Base-by-base conservation (phyloP, 1,140 invertebrate genomes). In the Drosophila jambulina region DNA sequence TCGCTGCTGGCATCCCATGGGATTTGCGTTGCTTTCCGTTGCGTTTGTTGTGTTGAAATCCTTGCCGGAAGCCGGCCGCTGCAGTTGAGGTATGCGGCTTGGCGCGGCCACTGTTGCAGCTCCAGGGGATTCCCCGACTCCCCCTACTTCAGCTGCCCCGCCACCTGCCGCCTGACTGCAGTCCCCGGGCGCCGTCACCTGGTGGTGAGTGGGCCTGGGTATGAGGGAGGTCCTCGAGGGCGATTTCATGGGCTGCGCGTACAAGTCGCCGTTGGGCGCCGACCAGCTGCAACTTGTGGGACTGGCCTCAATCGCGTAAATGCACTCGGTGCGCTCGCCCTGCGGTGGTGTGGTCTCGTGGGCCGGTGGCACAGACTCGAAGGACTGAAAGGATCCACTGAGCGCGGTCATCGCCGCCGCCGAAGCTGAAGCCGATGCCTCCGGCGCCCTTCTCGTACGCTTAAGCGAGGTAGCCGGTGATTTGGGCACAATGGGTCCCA, bases 401-500 rank as follows among this genome's bases (percentile, higher is more conserved):
- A 91, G 63, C 3, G 71, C 62, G 8, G 70, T 54, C 46, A 60
- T 61, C 0, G 68, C 54, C 15, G 58, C 21, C 4, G 54, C n/a
- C 21, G 51, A 9, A 36, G 27, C 17, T 2, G 43, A 15, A 17
- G 38, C 29, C 32, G 29, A 13, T 4, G 42, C 12, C 8, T 53
- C 27, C 0, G 51, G 34, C 27, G 12, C 21, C 42, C 49, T 27
- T n/a, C 71, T 82, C 9, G 40, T 36, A 3, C 84, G 75, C 29
- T 80, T 84, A n/a, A 75, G 65, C 15, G 78, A 82, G 21, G 68
- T 57, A 13, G 81, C 75, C 32, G 86, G 86, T 13, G 86, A 85
- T n/a, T 92, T 92, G 19, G 94, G 94, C 46, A 94, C 91, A 45
- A 94, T 90, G n/a, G 94, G 94, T 4, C 94, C 94, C 40, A 94